Percentiles rank a stretch among this genome's conserved stretches.
Evolutionary conservation across 2,797 vertebrate species (phyloP).

Genomic region (Pseudochirops corinnae): DNA sequence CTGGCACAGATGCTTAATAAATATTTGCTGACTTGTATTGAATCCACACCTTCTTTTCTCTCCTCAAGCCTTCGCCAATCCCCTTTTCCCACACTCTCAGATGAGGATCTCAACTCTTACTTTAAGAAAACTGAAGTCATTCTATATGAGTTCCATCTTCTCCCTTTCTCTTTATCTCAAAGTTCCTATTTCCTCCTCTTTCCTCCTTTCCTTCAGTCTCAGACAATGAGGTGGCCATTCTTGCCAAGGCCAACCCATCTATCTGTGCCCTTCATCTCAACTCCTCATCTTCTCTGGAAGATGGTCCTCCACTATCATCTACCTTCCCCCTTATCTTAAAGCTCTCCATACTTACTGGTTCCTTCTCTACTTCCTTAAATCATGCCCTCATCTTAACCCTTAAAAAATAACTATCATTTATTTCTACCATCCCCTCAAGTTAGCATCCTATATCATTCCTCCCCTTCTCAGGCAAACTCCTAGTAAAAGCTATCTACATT

Average conservation of each 20-base stretch:
- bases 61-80: not conserved
- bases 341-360: not conserved
- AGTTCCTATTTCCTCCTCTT: not conserved
- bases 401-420: not conserved
- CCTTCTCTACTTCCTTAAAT: not conserved
- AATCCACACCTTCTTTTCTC: not conserved
- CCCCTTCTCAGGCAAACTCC: not conserved
- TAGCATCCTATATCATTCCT: not conserved
- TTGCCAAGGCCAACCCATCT: not conserved
- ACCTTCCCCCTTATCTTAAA: not conserved
- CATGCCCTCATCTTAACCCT: not conserved
- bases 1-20: not conserved
- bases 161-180: not conserved
- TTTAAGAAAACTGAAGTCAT: not conserved
- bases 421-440: not conserved
- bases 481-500: not conserved
- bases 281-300: not conserved
- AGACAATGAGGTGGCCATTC: not conserved
- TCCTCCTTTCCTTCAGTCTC: not conserved
- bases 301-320: not conserved
- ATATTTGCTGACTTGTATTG: not conserved
- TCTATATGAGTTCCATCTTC: not conserved
- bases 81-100: not conserved
- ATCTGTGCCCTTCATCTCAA: not conserved
- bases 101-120: not conserved